A percentile compares a stretch with the other conserved stretches of the same genome.
phyloP scores from a whole-genome alignment of 1,140 invertebrate genomes.

The Bradynema listronoti region DNA sequence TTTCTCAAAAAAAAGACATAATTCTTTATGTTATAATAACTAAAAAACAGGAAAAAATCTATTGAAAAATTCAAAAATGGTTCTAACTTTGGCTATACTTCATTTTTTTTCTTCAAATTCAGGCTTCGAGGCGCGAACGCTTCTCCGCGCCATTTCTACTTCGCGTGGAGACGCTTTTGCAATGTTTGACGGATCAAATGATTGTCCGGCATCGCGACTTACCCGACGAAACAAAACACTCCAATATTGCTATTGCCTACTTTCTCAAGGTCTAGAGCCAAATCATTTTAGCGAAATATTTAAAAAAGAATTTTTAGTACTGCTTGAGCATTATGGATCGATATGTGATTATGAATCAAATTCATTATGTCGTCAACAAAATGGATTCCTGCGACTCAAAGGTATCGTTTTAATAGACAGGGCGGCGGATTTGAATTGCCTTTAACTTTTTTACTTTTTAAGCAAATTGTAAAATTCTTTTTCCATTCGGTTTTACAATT shows the following conservation, averaged over 20 bases:
- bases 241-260: slow-evolving; percentile 46
- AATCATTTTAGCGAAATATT: neutral
- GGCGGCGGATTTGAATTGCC: too few species aligned
- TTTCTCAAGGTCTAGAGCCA: slow-evolving; percentile 39
- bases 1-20: neutral
- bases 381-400: slow-evolving; percentile 72
- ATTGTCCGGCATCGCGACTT: slow-evolving; percentile 41
- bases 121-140: slow-evolving; percentile 28
- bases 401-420: too few species aligned
- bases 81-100: too few species aligned
- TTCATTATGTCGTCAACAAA: slow-evolving; percentile 77
- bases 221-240: slow-evolving; percentile 37
- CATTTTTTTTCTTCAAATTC: too few species aligned
- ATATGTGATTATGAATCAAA: slow-evolving; percentile 78
- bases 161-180: slow-evolving; percentile 25
- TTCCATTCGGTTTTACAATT: too few species aligned
- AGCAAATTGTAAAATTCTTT: too few species aligned
- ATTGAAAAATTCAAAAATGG: slow-evolving; percentile 2
- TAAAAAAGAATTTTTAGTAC: slow-evolving; percentile 63
- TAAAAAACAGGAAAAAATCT: neutral
- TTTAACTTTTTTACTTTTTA: too few species aligned
- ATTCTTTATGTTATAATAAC: neutral
- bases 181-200: slow-evolving; percentile 27
- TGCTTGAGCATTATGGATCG: slow-evolving; percentile 86
- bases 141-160: slow-evolving; percentile 25